Conservation (phyloP, 2,888 invertebrate genomes). For the Beris chalybata region DNA sequence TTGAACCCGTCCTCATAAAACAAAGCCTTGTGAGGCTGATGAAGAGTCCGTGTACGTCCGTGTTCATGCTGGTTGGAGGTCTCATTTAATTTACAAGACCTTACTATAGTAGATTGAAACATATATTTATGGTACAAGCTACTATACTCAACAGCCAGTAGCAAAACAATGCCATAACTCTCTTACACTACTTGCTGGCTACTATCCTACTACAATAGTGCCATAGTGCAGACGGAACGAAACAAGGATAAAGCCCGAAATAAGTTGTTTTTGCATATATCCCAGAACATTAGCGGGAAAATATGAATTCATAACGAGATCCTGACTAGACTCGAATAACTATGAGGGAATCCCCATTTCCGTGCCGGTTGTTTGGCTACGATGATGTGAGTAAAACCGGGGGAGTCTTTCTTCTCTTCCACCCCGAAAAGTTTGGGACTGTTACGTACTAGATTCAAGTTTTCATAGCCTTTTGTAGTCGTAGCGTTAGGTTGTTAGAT, state of each 20-base stretch:
- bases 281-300: conserved; percentile 33
- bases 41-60: neutral
- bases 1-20: conserved; percentile 32
- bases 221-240: conserved; percentile 18
- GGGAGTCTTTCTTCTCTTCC: neutral
- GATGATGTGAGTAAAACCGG: neutral
- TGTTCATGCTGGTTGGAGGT: neutral
- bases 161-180: no score
- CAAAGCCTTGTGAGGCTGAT: conserved; percentile 21
- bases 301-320: conserved; percentile 38
- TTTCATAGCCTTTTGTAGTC: neutral
- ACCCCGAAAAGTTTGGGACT: no score
- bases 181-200: neutral
- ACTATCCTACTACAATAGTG: neutral
- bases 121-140: no score
- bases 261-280: conserved; percentile 34
- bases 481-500: neutral
- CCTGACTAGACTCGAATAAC: conserved; percentile 38
- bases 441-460: no score
- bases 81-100: neutral
- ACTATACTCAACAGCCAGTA: no score
- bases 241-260: conserved; percentile 18
- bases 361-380: conserved; percentile 13
- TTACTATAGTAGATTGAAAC: no score
- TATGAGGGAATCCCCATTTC: conserved; percentile 6